These are phyloP conservation scores for Protosalanx chinensis DNA, from an alignment of 2,797 vertebrate genomes.

Conservation along the genomic window DNA sequence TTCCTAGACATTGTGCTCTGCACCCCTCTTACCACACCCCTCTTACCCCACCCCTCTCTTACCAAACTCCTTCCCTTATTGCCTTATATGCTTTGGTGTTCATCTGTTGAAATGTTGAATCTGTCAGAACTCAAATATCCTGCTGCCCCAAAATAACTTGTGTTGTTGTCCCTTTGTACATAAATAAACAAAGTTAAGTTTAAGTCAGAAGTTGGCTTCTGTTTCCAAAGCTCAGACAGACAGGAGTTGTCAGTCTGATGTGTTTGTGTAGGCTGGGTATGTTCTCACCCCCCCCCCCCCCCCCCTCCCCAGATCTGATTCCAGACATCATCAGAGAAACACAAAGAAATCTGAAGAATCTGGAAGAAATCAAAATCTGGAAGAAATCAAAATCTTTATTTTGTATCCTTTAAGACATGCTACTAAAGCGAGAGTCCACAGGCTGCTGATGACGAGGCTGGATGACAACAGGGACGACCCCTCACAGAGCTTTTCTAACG, in stretches of 20 bases:
- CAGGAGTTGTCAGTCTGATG: neutral
- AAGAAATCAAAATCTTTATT: conserved; percentile 14
- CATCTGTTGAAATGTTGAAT: conserved; percentile 19
- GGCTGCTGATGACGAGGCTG: neutral
- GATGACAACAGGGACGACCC: neutral
- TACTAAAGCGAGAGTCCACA: conserved; percentile 8
- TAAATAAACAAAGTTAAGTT: conserved; percentile 83
- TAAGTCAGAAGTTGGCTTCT: conserved; percentile 53
- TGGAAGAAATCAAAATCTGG: conserved; percentile 4
- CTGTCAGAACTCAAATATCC: conserved; percentile 11
- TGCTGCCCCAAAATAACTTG: conserved; percentile 57
- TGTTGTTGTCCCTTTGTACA: conserved; percentile 90
- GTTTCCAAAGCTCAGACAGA: neutral
- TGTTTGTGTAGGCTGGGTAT: neutral
- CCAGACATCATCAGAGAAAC: neutral
- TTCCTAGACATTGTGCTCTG: conserved; percentile 26
- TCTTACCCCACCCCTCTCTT: no score
- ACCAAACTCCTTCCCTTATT: conserved; percentile 19
- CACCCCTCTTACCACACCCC: neutral
- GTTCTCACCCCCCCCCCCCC: neutral
- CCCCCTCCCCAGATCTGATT: no score
- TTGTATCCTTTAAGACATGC: conserved; percentile 20
- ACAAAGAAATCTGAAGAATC: neutral
- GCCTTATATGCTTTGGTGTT: conserved; percentile 28
- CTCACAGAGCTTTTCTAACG: neutral